These are phyloP conservation scores for Pseudomyrmex dendroicus DNA, from an alignment of 1,140 invertebrate species.

Conservation along the genomic window DNA sequence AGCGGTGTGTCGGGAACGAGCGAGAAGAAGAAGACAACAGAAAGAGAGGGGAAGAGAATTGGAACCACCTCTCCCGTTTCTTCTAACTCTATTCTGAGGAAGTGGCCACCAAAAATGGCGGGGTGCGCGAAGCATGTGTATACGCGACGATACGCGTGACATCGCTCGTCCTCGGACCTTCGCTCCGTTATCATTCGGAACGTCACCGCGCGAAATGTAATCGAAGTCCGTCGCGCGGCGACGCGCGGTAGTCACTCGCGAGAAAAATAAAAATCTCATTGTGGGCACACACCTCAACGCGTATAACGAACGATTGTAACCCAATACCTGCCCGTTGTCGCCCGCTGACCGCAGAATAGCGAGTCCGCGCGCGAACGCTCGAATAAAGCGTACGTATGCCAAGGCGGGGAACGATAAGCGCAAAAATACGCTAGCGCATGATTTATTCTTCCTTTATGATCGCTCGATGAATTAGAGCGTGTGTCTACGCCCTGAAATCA, in stretches of 20 bases:
- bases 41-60: conserved; percentile 48
- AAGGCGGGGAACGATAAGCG: conserved; percentile 53
- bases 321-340: conserved; percentile 60
- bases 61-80: conserved; percentile 58
- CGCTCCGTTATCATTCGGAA: conserved; percentile 22
- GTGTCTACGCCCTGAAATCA: not conserved
- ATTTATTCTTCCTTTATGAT: conserved; percentile 23
- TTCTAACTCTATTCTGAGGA: conserved; percentile 70
- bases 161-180: not conserved
- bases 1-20: too few relatives aligned
- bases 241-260: not conserved
- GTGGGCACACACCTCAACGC: conserved; percentile 26
- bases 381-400: conserved; percentile 61
- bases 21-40: too few relatives aligned
- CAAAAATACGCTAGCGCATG: conserved; percentile 52
- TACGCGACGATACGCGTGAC: conserved; percentile 28
- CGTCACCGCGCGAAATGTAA: conserved; percentile 5
- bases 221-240: not conserved
- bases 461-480: not conserved
- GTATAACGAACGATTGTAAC: conserved; percentile 72
- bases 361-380: conserved; percentile 30
- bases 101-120: conserved; percentile 65
- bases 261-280: not conserved
- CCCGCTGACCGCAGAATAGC: conserved; percentile 29
- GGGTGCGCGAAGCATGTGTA: conserved; percentile 46